Conservation (phyloP, 2,797 vertebrate species). For the Otolemur crassicaudatus region DNA sequence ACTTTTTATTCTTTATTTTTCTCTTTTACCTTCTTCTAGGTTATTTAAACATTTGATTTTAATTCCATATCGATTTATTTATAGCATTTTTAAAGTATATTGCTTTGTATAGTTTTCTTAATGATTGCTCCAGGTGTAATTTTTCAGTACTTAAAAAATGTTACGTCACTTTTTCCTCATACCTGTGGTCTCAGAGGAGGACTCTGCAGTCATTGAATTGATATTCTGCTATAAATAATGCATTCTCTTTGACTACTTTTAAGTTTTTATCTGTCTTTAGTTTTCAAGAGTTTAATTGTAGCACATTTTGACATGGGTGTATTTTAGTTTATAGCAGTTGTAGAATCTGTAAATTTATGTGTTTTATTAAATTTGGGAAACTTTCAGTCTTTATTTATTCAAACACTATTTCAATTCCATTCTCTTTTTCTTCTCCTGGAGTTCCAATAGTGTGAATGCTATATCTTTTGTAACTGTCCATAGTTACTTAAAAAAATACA, state of each 20-base stretch:
- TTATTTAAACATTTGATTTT: background rate
- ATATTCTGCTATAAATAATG: background rate
- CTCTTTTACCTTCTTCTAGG: background rate
- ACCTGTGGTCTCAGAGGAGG: background rate
- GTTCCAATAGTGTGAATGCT: background rate
- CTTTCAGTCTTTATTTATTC: background rate
- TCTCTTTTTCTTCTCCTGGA: background rate
- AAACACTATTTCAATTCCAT: background rate
- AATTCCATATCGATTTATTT: background rate
- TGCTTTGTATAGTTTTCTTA: background rate
- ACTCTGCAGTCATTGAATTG: background rate
- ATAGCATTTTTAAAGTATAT: background rate
- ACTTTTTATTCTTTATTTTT: background rate
- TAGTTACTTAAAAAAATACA: background rate
- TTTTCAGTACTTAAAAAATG: background rate
- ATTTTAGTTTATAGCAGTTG: background rate
- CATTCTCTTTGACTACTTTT: background rate
- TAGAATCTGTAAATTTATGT: background rate
- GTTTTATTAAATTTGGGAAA: background rate
- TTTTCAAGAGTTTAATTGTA: background rate
- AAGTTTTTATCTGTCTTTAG: background rate
- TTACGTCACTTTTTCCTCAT: too few species aligned
- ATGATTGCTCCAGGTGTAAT: background rate
- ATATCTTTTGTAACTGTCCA: background rate
- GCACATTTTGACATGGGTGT: background rate